Base-by-base conservation (phyloP, 2,888 invertebrate genomes). In the Ophraella communa region DNA sequence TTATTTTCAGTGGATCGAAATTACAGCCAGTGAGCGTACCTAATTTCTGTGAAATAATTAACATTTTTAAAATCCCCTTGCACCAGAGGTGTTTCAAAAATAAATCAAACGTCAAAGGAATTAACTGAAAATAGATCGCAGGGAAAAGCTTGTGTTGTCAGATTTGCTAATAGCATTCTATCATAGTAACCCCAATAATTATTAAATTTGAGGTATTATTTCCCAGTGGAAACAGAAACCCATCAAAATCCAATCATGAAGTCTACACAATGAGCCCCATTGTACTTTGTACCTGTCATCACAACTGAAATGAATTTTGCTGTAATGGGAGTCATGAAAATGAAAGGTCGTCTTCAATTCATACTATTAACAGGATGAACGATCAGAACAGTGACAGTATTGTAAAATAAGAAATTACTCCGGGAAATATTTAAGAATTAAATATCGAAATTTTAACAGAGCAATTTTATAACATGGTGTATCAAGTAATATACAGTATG, bases 211-310 rank as follows among this genome's bases (percentile, higher is more conserved):
- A 45, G 56, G 45, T 45, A 56, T 45, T 45, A 56, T 56, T 56
- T 56, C 56, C 56, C 56, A 44, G 56, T 56, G 45, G 56, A 56
- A 56, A 56, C 30, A 45, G 56, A 56, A 56, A 56, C 56, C 56
- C 20, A 56, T 56, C 56, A 56, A 56, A 56, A 56, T 56, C 56
- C 56, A 56, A 56, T 56, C 56, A 56, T n/a, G 56, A 56, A 45
- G 20, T 30, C 56, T 56, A 45, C 45, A 56, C 56, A 56, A 56
- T 56, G 30, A 20, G 45, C 10, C n/a, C 45, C 18, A 56, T 56
- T 56, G 45, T 56, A 56, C 30, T 56, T 56, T 56, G 45, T 35
- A 56, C 45, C 18, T 45, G 56, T 45, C 49, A 56, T 35, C 30
- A 45, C 7, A 45, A 21, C 45, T 33, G 20, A 56, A 56, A 56